Base-by-base conservation (phyloP, 2,113 vertebrate genomes). In the Syngnathus scovelli region DNA sequence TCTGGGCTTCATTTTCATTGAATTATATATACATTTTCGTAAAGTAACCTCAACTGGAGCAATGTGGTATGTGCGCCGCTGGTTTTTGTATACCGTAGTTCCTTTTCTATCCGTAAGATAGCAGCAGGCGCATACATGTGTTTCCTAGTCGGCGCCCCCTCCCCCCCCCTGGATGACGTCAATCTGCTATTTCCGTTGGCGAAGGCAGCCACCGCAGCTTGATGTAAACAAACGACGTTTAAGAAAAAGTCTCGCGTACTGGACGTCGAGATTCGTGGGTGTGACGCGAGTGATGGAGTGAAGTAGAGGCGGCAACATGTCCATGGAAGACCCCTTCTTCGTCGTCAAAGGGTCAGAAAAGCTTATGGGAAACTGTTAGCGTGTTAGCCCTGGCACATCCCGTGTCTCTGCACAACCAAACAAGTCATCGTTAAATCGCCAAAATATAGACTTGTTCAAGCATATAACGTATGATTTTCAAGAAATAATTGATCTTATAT, bases 311-410 rank as follows among this genome's bases (percentile, higher is more conserved):
- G 39, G 44, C 65, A 85, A 69, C 76, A 98, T 96, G 96, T 98
- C 96, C 52, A 97, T 98, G 96, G 96, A 98, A 91, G 96, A 98
- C 76, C 96, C 96, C 82, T 98, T 98, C 88, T 98, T 98, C 89
- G 95, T 98, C 79, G 96, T 98, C 72, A 98, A 97, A 89, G 96
- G 96, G 96, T 98, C 82, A 94, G 93, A 74, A 67, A 61, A 43
- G 61, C n/a, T 27, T 2, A 2, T 8, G 5, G 18, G 16, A 49
- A 6, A 6, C 16, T 19, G 49, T 13, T 52, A n/a, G 49, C 49
- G 3, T 52, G 49, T 8, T 52, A 52, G 49, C 49, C 21, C 49
- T 4, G 2, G 6, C 2, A 10, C 49, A 4, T 52, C 19, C 16
- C 13, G 15, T 6, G 5, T 0, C 44, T 6, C 44, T 48, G 44